Conservation (phyloP, 2,797 vertebrate genomes). For the Muraenolepis orangiensis region DNA sequence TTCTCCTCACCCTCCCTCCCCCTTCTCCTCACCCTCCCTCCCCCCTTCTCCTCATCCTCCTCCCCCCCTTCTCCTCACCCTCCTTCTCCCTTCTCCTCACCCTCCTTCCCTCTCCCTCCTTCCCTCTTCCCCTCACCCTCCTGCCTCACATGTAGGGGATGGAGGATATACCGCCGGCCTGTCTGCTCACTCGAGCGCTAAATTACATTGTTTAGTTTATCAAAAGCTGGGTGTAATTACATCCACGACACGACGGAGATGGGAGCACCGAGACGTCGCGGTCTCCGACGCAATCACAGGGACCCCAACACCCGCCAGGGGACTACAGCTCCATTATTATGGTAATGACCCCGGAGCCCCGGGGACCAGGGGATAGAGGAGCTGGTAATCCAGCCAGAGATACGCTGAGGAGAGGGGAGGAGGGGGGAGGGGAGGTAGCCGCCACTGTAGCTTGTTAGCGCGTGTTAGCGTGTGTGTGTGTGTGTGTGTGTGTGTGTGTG, state of each 20-base stretch:
- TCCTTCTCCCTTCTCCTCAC: neutral
- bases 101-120: too few species aligned
- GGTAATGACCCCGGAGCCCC: conserved; percentile 71
- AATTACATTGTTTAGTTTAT: conserved; percentile 75
- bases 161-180: conserved; percentile 35
- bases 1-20: neutral
- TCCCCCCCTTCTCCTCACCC: neutral
- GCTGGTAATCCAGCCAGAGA: conserved; percentile 62
- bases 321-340: conserved; percentile 70
- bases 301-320: conserved; percentile 73
- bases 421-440: neutral
- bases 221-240: conserved; percentile 72
- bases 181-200: conserved; percentile 63
- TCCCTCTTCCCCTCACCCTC: too few species aligned
- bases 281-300: conserved; percentile 71
- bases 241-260: conserved; percentile 67
- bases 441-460: conserved; percentile 2
- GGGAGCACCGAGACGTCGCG: conserved; percentile 62
- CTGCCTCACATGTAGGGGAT: conserved; percentile 36
- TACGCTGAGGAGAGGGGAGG: conserved; percentile 36
- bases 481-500: too few species aligned
- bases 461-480: neutral
- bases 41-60: too few species aligned
- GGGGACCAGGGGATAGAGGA: conserved; percentile 65
- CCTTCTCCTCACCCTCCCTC: neutral